Percentiles rank a stretch among this genome's conserved stretches.
phyloP scores from a whole-genome alignment of 2,888 invertebrate species.

The Urechis unicinctus region DNA sequence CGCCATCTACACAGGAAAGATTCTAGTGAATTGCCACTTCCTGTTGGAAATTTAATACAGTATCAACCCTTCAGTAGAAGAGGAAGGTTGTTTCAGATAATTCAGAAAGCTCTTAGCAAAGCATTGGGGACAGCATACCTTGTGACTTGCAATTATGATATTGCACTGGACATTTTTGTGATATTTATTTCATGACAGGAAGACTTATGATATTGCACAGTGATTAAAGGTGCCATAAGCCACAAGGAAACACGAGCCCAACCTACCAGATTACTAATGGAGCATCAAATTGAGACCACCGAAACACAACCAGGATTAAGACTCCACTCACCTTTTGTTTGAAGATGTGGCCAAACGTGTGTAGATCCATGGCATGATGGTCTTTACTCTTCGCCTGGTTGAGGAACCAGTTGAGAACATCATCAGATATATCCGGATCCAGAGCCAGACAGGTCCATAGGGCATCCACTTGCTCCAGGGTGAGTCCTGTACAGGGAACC shows the following conservation, averaged over 20 bases:
- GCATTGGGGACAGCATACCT: too few relatives aligned
- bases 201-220: too few relatives aligned
- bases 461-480: constrained; percentile 79
- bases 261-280: neutral
- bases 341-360: constrained; percentile 80
- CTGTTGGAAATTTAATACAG: too few relatives aligned
- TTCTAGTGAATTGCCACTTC: too few relatives aligned
- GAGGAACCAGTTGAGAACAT: constrained; percentile 86
- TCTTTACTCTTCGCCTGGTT: constrained; percentile 83
- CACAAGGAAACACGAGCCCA: too few relatives aligned
- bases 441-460: constrained; percentile 86
- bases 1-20: constrained; percentile 58
- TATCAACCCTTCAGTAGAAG: too few relatives aligned
- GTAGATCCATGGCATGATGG: constrained; percentile 81
- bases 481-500: constrained; percentile 54
- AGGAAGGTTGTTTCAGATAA: neutral
- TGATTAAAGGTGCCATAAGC: neutral
- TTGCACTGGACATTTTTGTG: too few relatives aligned
- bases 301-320: neutral
- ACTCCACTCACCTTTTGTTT: constrained; percentile 22
- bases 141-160: too few relatives aligned
- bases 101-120: too few relatives aligned
- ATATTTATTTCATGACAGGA: too few relatives aligned
- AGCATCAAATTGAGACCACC: neutral
- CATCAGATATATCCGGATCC: constrained; percentile 79